Base-by-base conservation (phyloP, 1,140 invertebrate species). In the Dinothrombium tinctorium region DNA sequence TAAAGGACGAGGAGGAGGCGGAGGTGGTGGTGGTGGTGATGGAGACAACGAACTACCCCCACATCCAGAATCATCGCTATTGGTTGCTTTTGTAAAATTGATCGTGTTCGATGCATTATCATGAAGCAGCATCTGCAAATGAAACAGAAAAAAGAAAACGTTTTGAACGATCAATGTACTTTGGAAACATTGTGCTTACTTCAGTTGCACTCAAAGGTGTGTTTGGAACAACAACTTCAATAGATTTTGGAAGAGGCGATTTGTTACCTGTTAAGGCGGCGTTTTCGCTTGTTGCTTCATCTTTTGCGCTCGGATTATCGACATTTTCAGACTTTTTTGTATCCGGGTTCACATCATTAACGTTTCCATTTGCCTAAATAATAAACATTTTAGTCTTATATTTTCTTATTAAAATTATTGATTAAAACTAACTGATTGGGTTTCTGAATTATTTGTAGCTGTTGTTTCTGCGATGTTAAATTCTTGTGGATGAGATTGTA, bases 1-100 rank as follows among this genome's bases (percentile, higher is more conserved):
- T 20, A 28, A 36, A 2, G 46, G 46, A 23, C 35, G 12, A 3
- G 12, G 5, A 12, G 41, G 41, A 35, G 41, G 41, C 14, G 45
- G 26, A 4, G 37, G 23, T 26, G 45, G 45, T 25, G 45, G 41
- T 21, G 41, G 37, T 12, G 39, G 25, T 6, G 33, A 8, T n/a
- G 7, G 24, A 2, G 14, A 12, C 14, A 33, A 9, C 24, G 6
- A 8, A 19, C 11, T 17, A 15, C 4, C 6, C 15, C 24, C 4
- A 15, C 21, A n/a, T 37, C 25, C 6, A 12, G 14, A 7, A 37
- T n/a, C 32, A 24, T 37, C 21, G 20, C 8, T 33, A 4, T 12
- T 19, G 24, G 8, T 37, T 9, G 22, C 23, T 4, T 38, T 23
- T 25, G 12, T 11, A 12, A 25, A 14, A 19, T 19, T 23, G 24